phyloP scores from a whole-genome alignment of 2,888 invertebrate species.

The Thalpophila matura region DNA sequence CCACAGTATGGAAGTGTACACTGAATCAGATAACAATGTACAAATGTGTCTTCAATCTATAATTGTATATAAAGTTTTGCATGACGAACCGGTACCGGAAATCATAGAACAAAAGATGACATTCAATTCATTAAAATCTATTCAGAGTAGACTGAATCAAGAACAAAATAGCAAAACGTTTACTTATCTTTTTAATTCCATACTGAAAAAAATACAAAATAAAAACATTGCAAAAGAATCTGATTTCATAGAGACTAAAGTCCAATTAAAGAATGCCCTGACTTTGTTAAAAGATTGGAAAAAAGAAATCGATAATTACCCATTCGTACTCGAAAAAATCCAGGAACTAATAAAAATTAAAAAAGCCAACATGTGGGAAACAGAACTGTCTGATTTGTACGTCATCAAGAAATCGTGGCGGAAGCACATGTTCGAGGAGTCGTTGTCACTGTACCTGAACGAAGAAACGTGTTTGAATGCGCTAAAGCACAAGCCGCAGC shows the following conservation, averaged over 20 bases:
- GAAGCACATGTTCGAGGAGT: conserved; percentile 76
- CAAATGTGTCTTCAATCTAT: conserved; percentile 74
- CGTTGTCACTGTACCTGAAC: conserved; percentile 69
- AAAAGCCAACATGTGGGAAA: conserved; percentile 63
- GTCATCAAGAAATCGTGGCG: conserved; percentile 75
- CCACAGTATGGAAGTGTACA: conserved; percentile 80
- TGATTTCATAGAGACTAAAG: conserved; percentile 62
- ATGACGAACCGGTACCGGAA: conserved; percentile 69
- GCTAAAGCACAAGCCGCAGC: conserved; percentile 76
- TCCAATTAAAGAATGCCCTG: conserved; percentile 62
- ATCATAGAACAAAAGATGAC: conserved; percentile 58
- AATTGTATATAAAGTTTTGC: conserved; percentile 66
- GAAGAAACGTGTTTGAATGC: conserved; percentile 76
- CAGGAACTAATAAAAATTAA: conserved; percentile 70
- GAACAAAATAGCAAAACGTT: too few species aligned
- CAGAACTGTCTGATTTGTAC: conserved; percentile 69
- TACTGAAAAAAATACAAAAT: too few species aligned
- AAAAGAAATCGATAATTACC: conserved; percentile 70
- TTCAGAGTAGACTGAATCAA: too few species aligned
- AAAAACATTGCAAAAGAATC: conserved; percentile 61
- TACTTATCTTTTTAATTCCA: too few species aligned
- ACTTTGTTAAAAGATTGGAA: conserved; percentile 75
- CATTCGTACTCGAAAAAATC: conserved; percentile 68
- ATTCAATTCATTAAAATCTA: not conserved
- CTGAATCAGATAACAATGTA: conserved; percentile 73